A percentile compares a stretch with the other conserved stretches of the same genome.
These are phyloP conservation scores for Drosophila kurseongensis DNA, from an alignment of 1,140 invertebrate species.

Conservation along the genomic window DNA sequence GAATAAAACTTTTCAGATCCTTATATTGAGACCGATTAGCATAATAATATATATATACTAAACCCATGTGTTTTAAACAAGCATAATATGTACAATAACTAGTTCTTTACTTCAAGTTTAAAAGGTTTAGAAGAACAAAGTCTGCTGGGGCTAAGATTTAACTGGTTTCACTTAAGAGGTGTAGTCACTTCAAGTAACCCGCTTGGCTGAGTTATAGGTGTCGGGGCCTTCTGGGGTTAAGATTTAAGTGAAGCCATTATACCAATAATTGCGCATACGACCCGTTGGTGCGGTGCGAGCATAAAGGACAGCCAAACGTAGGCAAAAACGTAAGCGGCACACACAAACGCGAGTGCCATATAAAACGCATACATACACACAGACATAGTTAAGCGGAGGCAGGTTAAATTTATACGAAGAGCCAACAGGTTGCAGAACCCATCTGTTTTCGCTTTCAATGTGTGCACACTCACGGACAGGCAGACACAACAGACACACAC, in stretches of 20 bases:
- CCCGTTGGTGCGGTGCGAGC: slow-evolving; percentile 31
- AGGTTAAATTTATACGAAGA: slow-evolving; percentile 45
- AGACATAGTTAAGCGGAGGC: slow-evolving; percentile 13
- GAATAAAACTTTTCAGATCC: no score
- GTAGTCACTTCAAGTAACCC: background rate
- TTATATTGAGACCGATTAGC: no score
- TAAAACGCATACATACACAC: background rate
- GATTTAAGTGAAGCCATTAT: slow-evolving; percentile 45
- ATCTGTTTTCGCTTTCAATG: slow-evolving; percentile 50
- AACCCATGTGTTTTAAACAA: no score
- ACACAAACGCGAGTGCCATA: background rate
- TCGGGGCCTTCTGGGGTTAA: slow-evolving; percentile 14
- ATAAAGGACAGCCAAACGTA: slow-evolving; percentile 20
- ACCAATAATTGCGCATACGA: slow-evolving; percentile 45
- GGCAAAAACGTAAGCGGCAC: slow-evolving; percentile 9
- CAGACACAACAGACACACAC: slow-evolving; percentile 13
- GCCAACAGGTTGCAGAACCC: slow-evolving; percentile 68
- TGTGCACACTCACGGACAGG: slow-evolving; percentile 5
- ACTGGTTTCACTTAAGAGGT: background rate
- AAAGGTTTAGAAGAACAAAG: background rate
- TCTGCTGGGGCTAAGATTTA: background rate
- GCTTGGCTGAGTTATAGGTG: background rate
- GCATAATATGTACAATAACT: no score
- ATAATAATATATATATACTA: no score
- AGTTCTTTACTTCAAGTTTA: no score